Base-by-base conservation (phyloP, 2,113 vertebrate species). In the Prietella phreatophila region DNA sequence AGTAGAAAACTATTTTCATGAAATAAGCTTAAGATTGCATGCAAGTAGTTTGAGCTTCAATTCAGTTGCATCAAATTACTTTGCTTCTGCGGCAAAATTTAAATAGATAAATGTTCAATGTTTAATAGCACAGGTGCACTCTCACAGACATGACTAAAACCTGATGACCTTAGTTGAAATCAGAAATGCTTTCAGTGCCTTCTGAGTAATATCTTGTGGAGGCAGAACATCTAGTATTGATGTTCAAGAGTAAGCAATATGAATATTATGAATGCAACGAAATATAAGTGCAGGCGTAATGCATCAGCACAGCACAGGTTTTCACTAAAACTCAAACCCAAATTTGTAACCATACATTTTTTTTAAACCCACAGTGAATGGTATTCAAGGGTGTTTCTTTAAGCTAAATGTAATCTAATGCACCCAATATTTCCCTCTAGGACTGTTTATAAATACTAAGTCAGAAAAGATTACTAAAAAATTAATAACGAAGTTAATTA, bases 61-160 rank as follows among this genome's bases (percentile, higher is more conserved):
- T 69, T 30, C 58, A n/a, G 17, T 20, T 69, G 60, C 61, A 69
- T 82, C 47, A 86, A 86, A 87, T 33, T 2, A 56, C 39, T n/a
- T 55, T 22, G 60, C 36, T n/a, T 71, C 8, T 39, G 39, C 13
- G 6, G n/a, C 17, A 42, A 76, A 30, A 53, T 7, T 13, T 5
- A 86, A 39, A 86, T 13, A 82, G n/a, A 75, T n/a, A 8, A 8
- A 65, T 42, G 17, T 56, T 30, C 22, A 7, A 50, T 50, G 22
- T 22, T 5, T 36, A 36, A 36, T 36, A 7, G 14, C 30, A 69
- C 30, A 30, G 19, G 61, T 73, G 13, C 50, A 84, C 65, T 36
- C 1, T 33, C 5, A 20, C 0, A 75, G 36, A 39, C 1, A 7
- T 42, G 58, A 84, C 20, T 6, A 42, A 85, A 19, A 25, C 36